A percentile compares a stretch with the other conserved stretches of the same genome.
Conservation (phyloP, 1,140 invertebrate species). For the Trachymyrmex septentrionalis region DNA sequence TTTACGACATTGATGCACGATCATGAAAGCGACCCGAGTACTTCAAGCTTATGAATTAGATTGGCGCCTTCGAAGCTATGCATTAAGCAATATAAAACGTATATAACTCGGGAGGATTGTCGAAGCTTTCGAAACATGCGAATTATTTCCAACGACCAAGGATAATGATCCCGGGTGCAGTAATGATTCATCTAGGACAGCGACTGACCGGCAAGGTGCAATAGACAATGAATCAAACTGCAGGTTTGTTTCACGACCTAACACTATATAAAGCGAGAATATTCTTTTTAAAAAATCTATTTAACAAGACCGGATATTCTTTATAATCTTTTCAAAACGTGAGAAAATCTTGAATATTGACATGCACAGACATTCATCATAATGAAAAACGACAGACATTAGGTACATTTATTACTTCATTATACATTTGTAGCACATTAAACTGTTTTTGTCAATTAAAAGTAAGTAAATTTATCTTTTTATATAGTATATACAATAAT, state of each 20-base stretch:
- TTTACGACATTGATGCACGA: conserved; percentile 69
- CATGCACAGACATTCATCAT: background rate
- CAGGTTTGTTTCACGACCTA: conserved; percentile 20
- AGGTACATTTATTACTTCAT: background rate
- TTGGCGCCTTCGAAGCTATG: conserved; percentile 43
- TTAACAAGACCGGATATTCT: background rate
- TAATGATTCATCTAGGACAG: conserved; percentile 71
- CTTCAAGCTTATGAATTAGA: conserved; percentile 69
- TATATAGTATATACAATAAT: background rate
- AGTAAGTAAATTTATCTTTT: background rate
- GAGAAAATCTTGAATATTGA: conserved; percentile 8
- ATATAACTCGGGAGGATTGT: conserved; percentile 69
- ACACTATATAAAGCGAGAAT: conserved; percentile 17
- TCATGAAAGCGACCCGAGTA: conserved; percentile 72
- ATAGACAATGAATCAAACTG: conserved; percentile 72
- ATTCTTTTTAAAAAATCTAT: conserved; percentile 4
- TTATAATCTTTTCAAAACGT: conserved; percentile 20
- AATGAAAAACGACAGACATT: background rate
- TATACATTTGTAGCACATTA: background rate
- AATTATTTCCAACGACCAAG: conserved; percentile 75
- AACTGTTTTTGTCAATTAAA: background rate
- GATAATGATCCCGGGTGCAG: conserved; percentile 73
- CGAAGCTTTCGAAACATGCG: conserved; percentile 69
- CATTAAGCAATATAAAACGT: conserved; percentile 69
- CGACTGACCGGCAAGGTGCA: conserved; percentile 68